phyloP scores from a whole-genome alignment of 1,140 invertebrate species.

The Pogonognathellus flavescens region DNA sequence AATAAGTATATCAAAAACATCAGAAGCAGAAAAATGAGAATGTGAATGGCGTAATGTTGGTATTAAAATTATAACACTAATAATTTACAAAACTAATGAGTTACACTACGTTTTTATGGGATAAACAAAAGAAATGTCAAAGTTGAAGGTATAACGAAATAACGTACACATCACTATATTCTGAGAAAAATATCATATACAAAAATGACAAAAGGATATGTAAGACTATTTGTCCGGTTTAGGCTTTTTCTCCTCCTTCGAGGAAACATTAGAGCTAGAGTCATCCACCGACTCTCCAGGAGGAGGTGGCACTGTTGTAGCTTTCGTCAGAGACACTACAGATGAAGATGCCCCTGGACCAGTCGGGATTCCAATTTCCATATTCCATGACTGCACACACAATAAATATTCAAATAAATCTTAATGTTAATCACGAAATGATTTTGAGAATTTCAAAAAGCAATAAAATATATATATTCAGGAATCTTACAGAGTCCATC shows the following conservation, averaged over 20 bases:
- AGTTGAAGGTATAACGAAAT: not conserved
- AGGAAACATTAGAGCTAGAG: not conserved
- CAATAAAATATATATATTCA: not conserved
- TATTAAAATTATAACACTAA: too few species aligned
- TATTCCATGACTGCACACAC: conserved; percentile 60
- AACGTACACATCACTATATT: not conserved
- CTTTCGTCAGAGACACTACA: conserved; percentile 63
- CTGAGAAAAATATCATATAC: too few species aligned
- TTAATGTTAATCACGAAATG: not conserved
- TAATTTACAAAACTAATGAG: too few species aligned
- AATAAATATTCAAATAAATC: not conserved
- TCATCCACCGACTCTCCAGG: conserved; percentile 61
- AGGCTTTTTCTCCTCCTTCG: conserved; percentile 8
- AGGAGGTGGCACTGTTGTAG: conserved; percentile 62
- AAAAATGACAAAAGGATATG: too few species aligned
- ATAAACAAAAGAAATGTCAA: not conserved
- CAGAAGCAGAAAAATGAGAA: too few species aligned
- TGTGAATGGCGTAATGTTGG: too few species aligned
- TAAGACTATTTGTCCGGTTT: conserved; percentile 2
- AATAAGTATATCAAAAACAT: too few species aligned
- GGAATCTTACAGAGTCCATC: conserved; percentile 65
- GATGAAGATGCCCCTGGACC: conserved; percentile 22
- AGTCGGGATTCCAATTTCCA: conserved; percentile 54
- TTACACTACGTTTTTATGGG: not conserved
- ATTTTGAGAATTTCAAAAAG: not conserved